Conservation (phyloP, 2,888 invertebrate species). For the Amblyteles armatorius region DNA sequence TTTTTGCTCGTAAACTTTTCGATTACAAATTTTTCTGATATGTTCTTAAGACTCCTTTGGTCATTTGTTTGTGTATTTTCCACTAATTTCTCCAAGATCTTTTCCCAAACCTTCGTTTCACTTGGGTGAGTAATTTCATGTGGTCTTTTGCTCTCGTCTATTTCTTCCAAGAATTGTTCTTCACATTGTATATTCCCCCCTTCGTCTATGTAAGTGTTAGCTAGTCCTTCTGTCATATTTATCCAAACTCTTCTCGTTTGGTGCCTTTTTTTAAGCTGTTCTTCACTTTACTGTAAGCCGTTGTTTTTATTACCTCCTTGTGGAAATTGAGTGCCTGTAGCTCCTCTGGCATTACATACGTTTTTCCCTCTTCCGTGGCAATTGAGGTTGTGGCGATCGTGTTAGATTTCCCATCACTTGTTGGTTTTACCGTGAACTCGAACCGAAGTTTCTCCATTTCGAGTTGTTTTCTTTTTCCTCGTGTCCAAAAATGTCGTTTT, state of each 20-base stretch:
- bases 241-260: conserved; percentile 68
- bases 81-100: conserved; percentile 62
- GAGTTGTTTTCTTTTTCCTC: neutral
- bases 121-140: neutral
- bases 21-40: conserved; percentile 68
- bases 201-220: conserved; percentile 64
- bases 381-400: conserved; percentile 58
- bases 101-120: conserved; percentile 35
- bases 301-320: conserved; percentile 48
- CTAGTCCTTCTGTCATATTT: conserved; percentile 56
- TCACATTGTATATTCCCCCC: conserved; percentile 66
- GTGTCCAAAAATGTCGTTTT: conserved; percentile 35
- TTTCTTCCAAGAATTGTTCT: conserved; percentile 65
- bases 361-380: conserved; percentile 46
- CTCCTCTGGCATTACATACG: conserved; percentile 55
- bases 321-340: conserved; percentile 22
- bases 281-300: conserved; percentile 61
- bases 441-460: conserved; percentile 63
- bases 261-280: conserved; percentile 67
- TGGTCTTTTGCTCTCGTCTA: conserved; percentile 37
- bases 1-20: conserved; percentile 70
- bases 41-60: conserved; percentile 54
- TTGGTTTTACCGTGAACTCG: conserved; percentile 45
- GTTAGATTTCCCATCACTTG: conserved; percentile 59
- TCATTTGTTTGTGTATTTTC: conserved; percentile 50